phyloP scores from a whole-genome alignment of 2,888 invertebrate genomes.

The Malacosoma neustria region DNA sequence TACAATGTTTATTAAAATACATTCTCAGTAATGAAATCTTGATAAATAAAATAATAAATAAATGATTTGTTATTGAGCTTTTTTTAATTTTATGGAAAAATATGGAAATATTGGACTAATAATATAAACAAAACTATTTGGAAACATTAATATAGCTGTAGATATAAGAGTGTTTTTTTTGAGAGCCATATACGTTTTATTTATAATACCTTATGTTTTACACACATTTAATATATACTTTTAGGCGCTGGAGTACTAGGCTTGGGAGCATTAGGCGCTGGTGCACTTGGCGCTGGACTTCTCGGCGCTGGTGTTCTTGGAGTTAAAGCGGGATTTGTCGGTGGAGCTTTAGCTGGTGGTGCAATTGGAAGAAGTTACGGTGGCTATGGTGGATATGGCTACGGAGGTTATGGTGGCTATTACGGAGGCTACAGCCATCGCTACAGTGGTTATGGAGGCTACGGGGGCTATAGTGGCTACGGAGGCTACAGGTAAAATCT shows the following conservation, averaged over 20 bases:
- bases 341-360: constrained; percentile 45
- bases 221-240: too few species aligned
- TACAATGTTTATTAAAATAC: too few species aligned
- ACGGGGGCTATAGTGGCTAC: constrained; percentile 20
- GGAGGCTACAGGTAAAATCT: constrained; percentile 22
- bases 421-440: constrained; percentile 17
- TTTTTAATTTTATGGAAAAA: too few species aligned
- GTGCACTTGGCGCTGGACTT: constrained; percentile 27
- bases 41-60: too few species aligned
- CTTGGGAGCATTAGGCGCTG: constrained; percentile 29
- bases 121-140: too few species aligned
- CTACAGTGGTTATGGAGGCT: constrained; percentile 16
- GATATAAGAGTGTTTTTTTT: too few species aligned
- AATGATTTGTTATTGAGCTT: too few species aligned
- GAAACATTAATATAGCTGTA: too few species aligned
- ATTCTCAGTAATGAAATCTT: too few species aligned
- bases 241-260: constrained; percentile 13
- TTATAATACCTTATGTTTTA: too few species aligned
- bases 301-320: constrained; percentile 34
- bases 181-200: too few species aligned
- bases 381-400: constrained; percentile 16
- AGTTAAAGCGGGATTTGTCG: constrained; percentile 48
- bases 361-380: constrained; percentile 32
- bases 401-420: constrained; percentile 14
- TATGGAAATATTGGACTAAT: too few species aligned